A percentile compares a stretch with the other conserved stretches of the same genome.
Conservation (phyloP, 2,797 vertebrate species). For the Cyclopterus lumpus region DNA sequence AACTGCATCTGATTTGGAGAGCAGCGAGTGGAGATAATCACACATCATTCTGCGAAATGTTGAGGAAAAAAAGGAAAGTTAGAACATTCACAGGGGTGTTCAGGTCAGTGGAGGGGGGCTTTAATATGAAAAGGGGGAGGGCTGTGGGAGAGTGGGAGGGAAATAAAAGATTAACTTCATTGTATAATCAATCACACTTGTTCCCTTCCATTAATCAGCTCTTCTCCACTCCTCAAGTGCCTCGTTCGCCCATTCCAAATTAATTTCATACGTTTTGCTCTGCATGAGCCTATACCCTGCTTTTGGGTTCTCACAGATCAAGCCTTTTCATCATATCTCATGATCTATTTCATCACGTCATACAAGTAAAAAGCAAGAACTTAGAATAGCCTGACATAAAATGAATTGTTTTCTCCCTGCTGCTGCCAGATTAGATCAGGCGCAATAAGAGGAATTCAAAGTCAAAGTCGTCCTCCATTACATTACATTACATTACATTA, state of each 20-base stretch:
- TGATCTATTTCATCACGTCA: slow-evolving; percentile 58
- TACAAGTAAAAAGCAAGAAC: slow-evolving; percentile 50
- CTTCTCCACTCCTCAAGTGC: slow-evolving; percentile 59
- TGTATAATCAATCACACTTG: slow-evolving; percentile 69
- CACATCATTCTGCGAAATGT: slow-evolving; percentile 46
- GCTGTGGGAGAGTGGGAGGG: slow-evolving; percentile 18
- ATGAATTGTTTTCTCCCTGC: slow-evolving; percentile 52
- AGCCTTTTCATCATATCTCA: slow-evolving; percentile 58
- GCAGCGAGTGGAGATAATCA: slow-evolving; percentile 52
- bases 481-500: too few species aligned
- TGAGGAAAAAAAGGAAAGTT: slow-evolving; percentile 18
- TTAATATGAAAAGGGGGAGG: slow-evolving; percentile 31
- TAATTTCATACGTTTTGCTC: slow-evolving; percentile 44
- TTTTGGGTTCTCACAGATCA: slow-evolving; percentile 47
- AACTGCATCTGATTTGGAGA: slow-evolving; percentile 54
- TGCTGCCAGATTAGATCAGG: slow-evolving; percentile 39
- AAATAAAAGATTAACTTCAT: slow-evolving; percentile 69
- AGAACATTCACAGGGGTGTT: slow-evolving; percentile 34
- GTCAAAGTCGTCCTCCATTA: slow-evolving; percentile 53
- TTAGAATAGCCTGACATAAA: slow-evolving; percentile 51
- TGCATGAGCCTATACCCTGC: slow-evolving; percentile 44
- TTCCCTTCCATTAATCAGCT: slow-evolving; percentile 72
- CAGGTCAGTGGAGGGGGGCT: slow-evolving; percentile 49
- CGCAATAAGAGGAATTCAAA: slow-evolving; percentile 39
- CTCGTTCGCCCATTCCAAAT: slow-evolving; percentile 51